These are phyloP conservation scores for Drosophila sordidapex DNA, from an alignment of 2,888 invertebrate species.

Conservation along the genomic window DNA sequence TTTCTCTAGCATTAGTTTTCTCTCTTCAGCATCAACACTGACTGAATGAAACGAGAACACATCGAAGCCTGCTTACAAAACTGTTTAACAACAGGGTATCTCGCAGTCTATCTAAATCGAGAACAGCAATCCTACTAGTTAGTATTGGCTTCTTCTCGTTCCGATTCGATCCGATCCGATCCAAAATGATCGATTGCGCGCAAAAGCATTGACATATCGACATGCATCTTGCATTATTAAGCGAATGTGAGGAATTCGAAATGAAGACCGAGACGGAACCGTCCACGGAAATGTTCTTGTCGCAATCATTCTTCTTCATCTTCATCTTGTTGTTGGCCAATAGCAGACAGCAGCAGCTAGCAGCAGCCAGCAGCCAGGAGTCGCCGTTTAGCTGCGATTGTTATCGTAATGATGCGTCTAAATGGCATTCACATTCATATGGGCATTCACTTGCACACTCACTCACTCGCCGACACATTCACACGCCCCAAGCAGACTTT, in stretches of 20 bases:
- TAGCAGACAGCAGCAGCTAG: not conserved
- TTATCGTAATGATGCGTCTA: conserved; percentile 76
- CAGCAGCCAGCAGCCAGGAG: conserved; percentile 12
- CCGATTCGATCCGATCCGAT: not conserved
- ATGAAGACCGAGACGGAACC: conserved; percentile 78
- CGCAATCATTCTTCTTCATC: conserved; percentile 36
- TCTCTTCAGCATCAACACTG: too few species aligned
- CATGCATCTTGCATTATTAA: conserved; percentile 82
- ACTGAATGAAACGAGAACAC: not conserved
- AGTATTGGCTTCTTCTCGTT: not conserved
- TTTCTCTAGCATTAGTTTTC: not conserved
- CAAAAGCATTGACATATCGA: conserved; percentile 84
- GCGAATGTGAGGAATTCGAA: conserved; percentile 77
- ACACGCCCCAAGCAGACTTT: conserved; percentile 48
- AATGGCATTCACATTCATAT: conserved; percentile 60
- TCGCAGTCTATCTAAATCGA: not conserved
- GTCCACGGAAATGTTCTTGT: conserved; percentile 61
- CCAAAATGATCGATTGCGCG: conserved; percentile 84
- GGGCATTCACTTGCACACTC: conserved; percentile 45
- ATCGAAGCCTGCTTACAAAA: not conserved
- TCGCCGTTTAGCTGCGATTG: conserved; percentile 74
- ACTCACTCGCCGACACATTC: conserved; percentile 45
- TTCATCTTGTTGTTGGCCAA: conserved; percentile 11
- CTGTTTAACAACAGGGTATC: not conserved
- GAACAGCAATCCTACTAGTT: not conserved